phyloP scores from a whole-genome alignment of 1,140 invertebrate genomes.

The Oedothorax gibbosus region DNA sequence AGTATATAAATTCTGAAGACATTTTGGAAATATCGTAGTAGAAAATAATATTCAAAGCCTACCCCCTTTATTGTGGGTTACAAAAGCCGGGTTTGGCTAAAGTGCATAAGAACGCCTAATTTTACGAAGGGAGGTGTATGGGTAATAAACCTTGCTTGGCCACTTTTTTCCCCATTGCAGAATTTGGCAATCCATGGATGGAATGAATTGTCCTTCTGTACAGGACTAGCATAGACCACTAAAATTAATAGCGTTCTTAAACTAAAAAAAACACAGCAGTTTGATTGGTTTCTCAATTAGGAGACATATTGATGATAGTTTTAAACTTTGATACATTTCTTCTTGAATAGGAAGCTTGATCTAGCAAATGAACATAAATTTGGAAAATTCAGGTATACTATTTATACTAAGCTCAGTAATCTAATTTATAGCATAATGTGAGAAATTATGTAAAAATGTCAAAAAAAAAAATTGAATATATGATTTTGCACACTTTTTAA shows the following conservation, averaged over 20 bases:
- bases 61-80: not conserved
- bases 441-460: no score
- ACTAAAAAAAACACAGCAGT: conserved; percentile 26
- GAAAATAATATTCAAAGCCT: no score
- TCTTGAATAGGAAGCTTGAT: not conserved
- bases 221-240: not conserved
- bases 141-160: no score
- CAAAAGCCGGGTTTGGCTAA: not conserved
- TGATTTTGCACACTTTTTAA: no score
- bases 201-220: not conserved
- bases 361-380: not conserved
- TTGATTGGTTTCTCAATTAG: not conserved
- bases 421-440: no score
- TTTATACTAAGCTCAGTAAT: no score
- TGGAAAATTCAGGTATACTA: no score
- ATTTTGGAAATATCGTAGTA: no score
- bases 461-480: no score
- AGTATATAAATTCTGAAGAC: no score
- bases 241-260: not conserved
- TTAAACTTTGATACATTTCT: not conserved
- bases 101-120: not conserved
- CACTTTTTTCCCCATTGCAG: no score
- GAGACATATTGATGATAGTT: not conserved
- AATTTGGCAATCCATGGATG: no score
- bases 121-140: not conserved